A percentile compares a stretch with the other conserved stretches of the same genome.
phyloP scores from a whole-genome alignment of 2,113 vertebrate genomes.

The Cricetomys ansorgei region DNA sequence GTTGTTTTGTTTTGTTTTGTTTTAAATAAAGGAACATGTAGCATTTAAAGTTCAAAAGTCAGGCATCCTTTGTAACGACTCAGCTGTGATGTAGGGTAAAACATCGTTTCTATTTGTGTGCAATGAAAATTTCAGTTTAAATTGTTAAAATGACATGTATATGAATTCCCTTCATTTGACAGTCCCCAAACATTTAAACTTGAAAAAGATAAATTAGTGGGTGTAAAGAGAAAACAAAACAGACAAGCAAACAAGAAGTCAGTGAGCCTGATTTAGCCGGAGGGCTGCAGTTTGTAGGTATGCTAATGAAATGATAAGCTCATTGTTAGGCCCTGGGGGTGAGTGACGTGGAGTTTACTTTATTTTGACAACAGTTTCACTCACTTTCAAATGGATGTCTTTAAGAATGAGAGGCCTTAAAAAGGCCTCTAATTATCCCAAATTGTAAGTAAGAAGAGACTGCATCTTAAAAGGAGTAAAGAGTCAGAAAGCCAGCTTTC shows the following conservation, averaged over 20 bases:
- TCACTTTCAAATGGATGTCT: neutral
- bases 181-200: neutral
- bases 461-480: slow-evolving; percentile 13
- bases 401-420: neutral
- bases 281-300: neutral
- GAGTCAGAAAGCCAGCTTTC: neutral
- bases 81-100: neutral
- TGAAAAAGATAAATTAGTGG: neutral
- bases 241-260: neutral
- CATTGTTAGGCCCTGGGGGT: neutral
- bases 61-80: neutral
- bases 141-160: neutral
- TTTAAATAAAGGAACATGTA: neutral
- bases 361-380: neutral
- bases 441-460: neutral
- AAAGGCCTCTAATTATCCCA: neutral
- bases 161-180: neutral
- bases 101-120: neutral
- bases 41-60: neutral
- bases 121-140: slow-evolving; percentile 15
- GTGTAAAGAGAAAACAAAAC: neutral
- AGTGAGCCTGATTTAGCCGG: neutral
- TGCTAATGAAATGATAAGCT: neutral
- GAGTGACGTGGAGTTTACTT: neutral
- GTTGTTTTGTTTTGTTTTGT: no score